Evolutionary conservation across 2,888 invertebrate genomes (phyloP).

Genomic region (Drosophila kambysellisi): DNA sequence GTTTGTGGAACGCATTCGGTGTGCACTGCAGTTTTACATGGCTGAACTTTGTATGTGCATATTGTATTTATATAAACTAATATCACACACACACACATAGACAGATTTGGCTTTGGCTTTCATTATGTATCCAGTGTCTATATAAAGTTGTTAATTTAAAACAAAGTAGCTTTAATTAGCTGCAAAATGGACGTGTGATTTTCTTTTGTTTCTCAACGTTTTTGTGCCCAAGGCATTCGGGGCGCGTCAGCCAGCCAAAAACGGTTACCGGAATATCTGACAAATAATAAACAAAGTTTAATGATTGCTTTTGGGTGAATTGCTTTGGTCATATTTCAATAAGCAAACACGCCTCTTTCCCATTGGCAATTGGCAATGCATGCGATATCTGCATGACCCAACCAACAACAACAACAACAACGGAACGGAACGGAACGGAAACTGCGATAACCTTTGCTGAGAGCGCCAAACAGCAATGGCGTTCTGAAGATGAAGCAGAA

Average conservation of each 20-base stretch:
- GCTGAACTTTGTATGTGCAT: slow-evolving; percentile 7
- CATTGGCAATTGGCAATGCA: slow-evolving; percentile 19
- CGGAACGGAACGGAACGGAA: slow-evolving; percentile 7
- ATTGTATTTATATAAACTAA: slow-evolving; percentile 3
- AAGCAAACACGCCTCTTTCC: slow-evolving; percentile 55
- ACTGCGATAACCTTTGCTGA: slow-evolving; percentile 66
- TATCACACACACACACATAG: background rate
- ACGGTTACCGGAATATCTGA: slow-evolving; percentile 29
- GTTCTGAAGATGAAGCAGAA: slow-evolving; percentile 28
- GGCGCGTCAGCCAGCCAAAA: slow-evolving; percentile 33
- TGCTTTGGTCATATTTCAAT: slow-evolving; percentile 70
- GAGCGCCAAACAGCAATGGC: slow-evolving; percentile 58
- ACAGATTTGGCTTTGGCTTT: slow-evolving; percentile 11
- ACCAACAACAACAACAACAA: slow-evolving; percentile 35
- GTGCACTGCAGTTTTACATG: slow-evolving; percentile 20
- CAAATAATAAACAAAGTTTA: slow-evolving; percentile 60
- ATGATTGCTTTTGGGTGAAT: slow-evolving; percentile 52
- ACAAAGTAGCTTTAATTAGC: slow-evolving; percentile 62
- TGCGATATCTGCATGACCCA: slow-evolving; percentile 47
- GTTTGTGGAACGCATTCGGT: slow-evolving; percentile 63
- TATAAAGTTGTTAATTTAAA: slow-evolving; percentile 55
- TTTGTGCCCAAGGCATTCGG: slow-evolving; percentile 26
- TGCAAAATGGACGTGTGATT: slow-evolving; percentile 44
- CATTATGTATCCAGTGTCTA: slow-evolving; percentile 31
- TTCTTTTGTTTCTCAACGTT: background rate